Base-by-base conservation (phyloP, 2,797 vertebrate species). In the Coregonus suidteri region DNA sequence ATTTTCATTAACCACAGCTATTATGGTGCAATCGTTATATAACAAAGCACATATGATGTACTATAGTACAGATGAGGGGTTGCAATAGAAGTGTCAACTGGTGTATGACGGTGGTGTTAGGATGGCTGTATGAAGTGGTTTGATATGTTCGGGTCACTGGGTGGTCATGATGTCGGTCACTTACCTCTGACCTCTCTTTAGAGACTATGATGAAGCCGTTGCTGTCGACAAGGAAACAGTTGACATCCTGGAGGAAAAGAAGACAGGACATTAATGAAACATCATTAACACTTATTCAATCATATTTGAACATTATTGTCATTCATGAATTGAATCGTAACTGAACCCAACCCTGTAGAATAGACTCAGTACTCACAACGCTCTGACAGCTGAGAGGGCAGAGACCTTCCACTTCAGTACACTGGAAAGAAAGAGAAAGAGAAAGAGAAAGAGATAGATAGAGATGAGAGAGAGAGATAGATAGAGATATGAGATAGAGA, bases 141-240 rank as follows among this genome's bases (percentile, higher is more conserved):
- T 9, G 47, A 41, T 31, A n/a, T 51, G 35, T 37, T 30, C 6
- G 25, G n/a, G 56, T 47, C 15, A 62, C 14, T 30, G 30, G 20
- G 14, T 7, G 34, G 59, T 64, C 2, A 9, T 37, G 35, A 20
- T 41, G 54, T 62, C 20, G 64, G 34, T 5, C 1, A 73, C 92
- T 88, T 71, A 99, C 98, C 92, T 98, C 95, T 13, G 90, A 93
- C 71, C 91, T 88, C 34, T 95, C 92, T 91, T 96, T 95, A 31
- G 98, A 98, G 85, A 98, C 75, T 11, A 98, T 53, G 59, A 96
- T 91, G 90, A 99, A 99, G 70, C 97, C 98, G 0, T 99, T 98
- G 85, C 95, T 96, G 91, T 99, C 98, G 0, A 99, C 87, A 77
- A 99, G 87, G 79, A 95, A 98, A 85, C 98, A 99, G 87, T 92